These are phyloP conservation scores for Cheilosia impressa DNA, from an alignment of 2,888 invertebrate species.

Conservation along the genomic window DNA sequence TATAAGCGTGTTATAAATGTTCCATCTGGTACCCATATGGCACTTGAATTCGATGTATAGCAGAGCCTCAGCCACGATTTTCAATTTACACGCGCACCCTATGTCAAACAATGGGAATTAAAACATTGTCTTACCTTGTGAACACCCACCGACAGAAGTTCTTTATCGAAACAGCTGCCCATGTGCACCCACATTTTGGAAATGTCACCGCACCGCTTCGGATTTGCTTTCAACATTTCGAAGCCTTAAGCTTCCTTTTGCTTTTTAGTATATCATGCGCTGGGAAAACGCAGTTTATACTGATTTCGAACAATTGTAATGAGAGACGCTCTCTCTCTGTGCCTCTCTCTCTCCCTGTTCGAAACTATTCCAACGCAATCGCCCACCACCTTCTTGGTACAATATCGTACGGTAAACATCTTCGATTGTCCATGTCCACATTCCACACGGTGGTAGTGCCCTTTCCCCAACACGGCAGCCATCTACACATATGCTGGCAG, in stretches of 20 bases:
- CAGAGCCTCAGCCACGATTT: no score
- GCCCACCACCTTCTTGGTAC: slow-evolving; percentile 8
- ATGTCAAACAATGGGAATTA: neutral
- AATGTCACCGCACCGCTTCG: slow-evolving; percentile 36
- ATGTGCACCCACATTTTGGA: slow-evolving; percentile 42
- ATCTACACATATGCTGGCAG: slow-evolving; percentile 59
- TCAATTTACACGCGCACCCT: neutral
- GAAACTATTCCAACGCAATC: neutral
- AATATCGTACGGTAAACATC: slow-evolving; percentile 67
- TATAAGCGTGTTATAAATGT: no score
- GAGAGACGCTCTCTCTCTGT: neutral
- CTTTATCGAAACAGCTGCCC: slow-evolving; percentile 43
- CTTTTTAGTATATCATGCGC: neutral
- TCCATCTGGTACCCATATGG: no score
- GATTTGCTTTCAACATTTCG: neutral
- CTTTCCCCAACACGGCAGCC: slow-evolving; percentile 30
- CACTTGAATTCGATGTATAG: no score
- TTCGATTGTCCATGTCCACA: slow-evolving; percentile 17
- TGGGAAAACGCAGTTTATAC: slow-evolving; percentile 27
- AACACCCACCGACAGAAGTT: neutral
- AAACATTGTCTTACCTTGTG: neutral
- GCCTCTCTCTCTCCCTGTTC: neutral
- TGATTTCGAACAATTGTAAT: slow-evolving; percentile 35
- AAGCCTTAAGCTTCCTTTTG: slow-evolving; percentile 4
- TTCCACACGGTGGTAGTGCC: slow-evolving; percentile 29